Evolutionary conservation across 2,888 invertebrate genomes (phyloP), one percentile per base, ranked within the genome.

Genomic region (Acanthosoma haemorrhoidale): DNA sequence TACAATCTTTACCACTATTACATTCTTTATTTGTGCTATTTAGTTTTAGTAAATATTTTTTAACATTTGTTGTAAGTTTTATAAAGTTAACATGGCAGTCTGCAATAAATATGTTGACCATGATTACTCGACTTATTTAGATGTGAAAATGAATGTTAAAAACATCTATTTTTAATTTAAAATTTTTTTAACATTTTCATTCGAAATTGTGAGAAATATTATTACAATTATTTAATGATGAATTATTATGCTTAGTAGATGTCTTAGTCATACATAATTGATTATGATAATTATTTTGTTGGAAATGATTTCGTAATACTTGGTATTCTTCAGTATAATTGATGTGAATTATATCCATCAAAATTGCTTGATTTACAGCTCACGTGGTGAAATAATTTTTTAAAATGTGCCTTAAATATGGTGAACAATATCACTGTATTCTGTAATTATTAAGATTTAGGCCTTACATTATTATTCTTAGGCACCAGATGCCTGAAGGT

Each of bases 101-200:
- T 51, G 51, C 51, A 51, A 51, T 51, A 51, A 51, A 51, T 2
- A 21, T 51, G 51, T 51, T 51, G 51, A 51, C 25, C 51, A 51
- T 51, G 21, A 51, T 51, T 51, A 51, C n/a, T n/a, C n/a, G n/a
- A 51, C 13, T 5, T 25, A 5, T 25, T 21, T 25, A 25, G 18
- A 51, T n/a, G 3, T 51, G 13, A 21, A 21, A 3, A n/a, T n/a
- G n/a, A n/a, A n/a, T n/a, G n/a, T n/a, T n/a, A n/a, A n/a, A n/a
- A n/a, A n/a, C n/a, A n/a, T n/a, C n/a, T n/a, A n/a, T n/a, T n/a
- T n/a, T n/a, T n/a, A n/a, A 51, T n/a, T 51, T 51, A 1, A 25
- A n/a, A 9, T 51, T 51, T n/a, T 25, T 25, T 6, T 1, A 2
- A 51, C 21, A 51, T n/a, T 25, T 51, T 25, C 25, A 51, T 51